phyloP scores from a whole-genome alignment of 2,797 vertebrate species.

The Acipenser ruthenus region DNA sequence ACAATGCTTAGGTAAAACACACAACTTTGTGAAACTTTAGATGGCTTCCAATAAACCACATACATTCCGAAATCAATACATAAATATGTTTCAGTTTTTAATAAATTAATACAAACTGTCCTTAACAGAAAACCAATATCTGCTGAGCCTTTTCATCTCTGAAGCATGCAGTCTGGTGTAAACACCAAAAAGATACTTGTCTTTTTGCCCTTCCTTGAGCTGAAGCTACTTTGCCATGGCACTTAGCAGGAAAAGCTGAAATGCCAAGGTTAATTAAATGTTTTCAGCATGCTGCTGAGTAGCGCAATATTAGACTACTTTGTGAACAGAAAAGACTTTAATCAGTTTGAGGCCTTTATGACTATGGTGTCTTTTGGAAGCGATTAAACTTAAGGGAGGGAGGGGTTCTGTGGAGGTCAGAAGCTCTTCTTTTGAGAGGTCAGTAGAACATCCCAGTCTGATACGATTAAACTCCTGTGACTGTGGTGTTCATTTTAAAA shows the following conservation, averaged over 20 bases:
- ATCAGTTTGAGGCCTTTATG: conserved; percentile 58
- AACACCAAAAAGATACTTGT: conserved; percentile 35
- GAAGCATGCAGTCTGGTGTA: conserved; percentile 35
- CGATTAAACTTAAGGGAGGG: conserved; percentile 43
- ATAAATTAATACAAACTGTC: too few relatives aligned
- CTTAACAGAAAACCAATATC: conserved; percentile 3
- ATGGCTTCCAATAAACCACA: too few relatives aligned
- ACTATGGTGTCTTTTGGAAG: conserved; percentile 44
- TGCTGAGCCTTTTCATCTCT: conserved; percentile 38
- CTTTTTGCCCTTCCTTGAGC: conserved; percentile 30
- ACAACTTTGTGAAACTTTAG: too few relatives aligned
- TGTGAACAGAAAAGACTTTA: conserved; percentile 60
- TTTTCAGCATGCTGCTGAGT: conserved; percentile 51
- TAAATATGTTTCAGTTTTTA: too few relatives aligned
- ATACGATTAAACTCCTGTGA: conserved; percentile 63
- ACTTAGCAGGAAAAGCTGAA: conserved; percentile 43
- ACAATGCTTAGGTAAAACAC: too few relatives aligned
- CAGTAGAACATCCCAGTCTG: conserved; percentile 55
- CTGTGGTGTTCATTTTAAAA: conserved; percentile 59
- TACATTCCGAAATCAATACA: too few relatives aligned
- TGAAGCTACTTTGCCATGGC: conserved; percentile 36
- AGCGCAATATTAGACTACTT: conserved; percentile 47
- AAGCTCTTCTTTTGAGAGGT: conserved; percentile 54
- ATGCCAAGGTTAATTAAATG: conserved; percentile 50
- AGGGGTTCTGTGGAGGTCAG: conserved; percentile 53